Evolutionary conservation across 2,888 invertebrate genomes (phyloP).

Genomic region (Amitus sp.): DNA sequence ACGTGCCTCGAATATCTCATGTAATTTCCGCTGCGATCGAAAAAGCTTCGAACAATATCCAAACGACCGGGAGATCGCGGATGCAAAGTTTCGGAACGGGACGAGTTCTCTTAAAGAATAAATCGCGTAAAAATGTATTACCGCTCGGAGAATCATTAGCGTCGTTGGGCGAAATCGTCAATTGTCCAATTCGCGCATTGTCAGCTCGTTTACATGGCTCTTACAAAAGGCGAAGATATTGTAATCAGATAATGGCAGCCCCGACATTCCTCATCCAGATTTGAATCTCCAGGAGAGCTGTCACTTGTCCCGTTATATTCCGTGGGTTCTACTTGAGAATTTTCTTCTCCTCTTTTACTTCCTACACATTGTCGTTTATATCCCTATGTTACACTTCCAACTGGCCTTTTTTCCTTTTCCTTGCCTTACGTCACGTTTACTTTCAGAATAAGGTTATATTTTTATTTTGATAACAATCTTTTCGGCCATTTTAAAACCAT

Average conservation of each 20-base stretch:
- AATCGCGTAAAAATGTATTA: too few relatives aligned
- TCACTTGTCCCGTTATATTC: conserved; percentile 43
- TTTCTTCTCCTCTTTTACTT: conserved; percentile 39
- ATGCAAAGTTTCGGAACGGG: background rate
- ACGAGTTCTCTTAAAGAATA: too few relatives aligned
- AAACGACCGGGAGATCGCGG: too few relatives aligned
- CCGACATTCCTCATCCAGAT: conserved; percentile 47
- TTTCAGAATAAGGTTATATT: too few relatives aligned
- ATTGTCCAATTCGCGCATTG: conserved; percentile 26
- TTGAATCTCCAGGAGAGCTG: conserved; percentile 44
- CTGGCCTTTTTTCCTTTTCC: background rate
- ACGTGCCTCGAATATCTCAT: background rate
- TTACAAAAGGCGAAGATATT: conserved; percentile 37
- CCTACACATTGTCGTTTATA: conserved; percentile 31
- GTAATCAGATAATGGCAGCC: conserved; percentile 44
- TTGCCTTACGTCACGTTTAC: too few relatives aligned
- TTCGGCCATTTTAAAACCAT: too few relatives aligned
- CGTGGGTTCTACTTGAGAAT: conserved; percentile 36
- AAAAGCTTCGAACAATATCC: background rate
- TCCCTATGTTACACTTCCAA: conserved; percentile 19
- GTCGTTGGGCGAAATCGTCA: conserved; percentile 10
- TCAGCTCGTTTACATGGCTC: conserved; percentile 42
- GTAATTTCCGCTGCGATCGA: background rate
- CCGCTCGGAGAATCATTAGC: conserved; percentile 15
- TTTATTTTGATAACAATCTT: too few relatives aligned